phyloP scores from a whole-genome alignment of 2,113 vertebrate genomes.

The Urocynchramus pylzowi region DNA sequence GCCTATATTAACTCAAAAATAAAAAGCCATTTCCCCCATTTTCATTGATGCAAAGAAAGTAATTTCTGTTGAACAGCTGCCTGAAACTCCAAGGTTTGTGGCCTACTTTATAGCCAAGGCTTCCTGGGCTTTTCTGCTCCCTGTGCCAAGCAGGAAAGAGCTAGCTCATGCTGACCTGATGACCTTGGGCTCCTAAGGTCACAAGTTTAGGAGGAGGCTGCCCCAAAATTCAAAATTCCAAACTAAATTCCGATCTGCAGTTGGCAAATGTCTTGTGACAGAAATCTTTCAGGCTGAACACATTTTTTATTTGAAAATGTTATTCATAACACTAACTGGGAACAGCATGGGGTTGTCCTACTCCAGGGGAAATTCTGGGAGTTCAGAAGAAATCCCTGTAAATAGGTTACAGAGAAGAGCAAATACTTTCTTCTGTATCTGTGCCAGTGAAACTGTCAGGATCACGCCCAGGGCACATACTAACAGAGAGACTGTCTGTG shows the following conservation, averaged over 20 bases:
- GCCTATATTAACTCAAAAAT: not conserved
- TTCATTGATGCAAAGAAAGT: not conserved
- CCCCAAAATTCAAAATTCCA: not conserved
- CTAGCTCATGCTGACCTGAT: not conserved
- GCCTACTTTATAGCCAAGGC: not conserved
- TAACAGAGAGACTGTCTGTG: not conserved
- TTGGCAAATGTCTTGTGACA: not conserved
- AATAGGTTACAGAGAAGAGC: constrained; percentile 27
- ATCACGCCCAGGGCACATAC: constrained; percentile 5
- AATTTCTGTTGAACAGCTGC: not conserved
- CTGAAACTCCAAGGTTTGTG: not conserved
- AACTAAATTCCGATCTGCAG: not conserved
- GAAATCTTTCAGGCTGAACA: not conserved
- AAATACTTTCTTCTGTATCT: not conserved
- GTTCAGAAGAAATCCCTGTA: constrained; percentile 48
- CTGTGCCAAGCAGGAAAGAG: not conserved
- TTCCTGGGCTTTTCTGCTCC: not conserved
- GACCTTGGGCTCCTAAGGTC: not conserved
- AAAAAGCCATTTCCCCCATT: not conserved
- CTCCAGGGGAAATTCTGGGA: constrained; percentile 31
- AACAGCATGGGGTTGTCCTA: constrained; percentile 28
- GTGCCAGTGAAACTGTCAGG: constrained; percentile 6
- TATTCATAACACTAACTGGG: constrained; percentile 11
- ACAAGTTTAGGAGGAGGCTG: not conserved
- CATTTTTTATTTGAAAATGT: not conserved